A percentile compares a stretch with the other conserved stretches of the same genome.
Evolutionary conservation across 2,888 invertebrate species (phyloP).

Genomic region (Drosophila colorata): DNA sequence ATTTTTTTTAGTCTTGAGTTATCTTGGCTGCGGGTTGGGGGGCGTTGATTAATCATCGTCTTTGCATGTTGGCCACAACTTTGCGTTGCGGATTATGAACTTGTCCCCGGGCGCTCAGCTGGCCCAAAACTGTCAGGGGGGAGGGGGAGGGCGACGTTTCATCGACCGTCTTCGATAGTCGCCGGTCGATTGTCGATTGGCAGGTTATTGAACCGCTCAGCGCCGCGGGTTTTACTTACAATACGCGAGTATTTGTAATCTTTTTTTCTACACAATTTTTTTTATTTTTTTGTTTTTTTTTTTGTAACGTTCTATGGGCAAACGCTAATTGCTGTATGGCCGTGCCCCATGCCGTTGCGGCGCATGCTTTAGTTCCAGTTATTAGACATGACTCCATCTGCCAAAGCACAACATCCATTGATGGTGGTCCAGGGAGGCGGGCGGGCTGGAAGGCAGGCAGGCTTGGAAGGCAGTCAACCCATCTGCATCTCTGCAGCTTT

Average conservation of each 20-base stretch:
- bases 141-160: not conserved
- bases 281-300: slow-evolving; percentile 28
- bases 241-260: slow-evolving; percentile 57
- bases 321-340: slow-evolving; percentile 67
- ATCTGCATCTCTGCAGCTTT: slow-evolving; percentile 18
- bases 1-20: slow-evolving; percentile 1
- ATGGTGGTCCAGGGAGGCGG: slow-evolving; percentile 53
- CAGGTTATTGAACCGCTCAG: slow-evolving; percentile 70
- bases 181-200: slow-evolving; percentile 47
- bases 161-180: slow-evolving; percentile 37
- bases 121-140: not conserved
- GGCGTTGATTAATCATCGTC: slow-evolving; percentile 70
- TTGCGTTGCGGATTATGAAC: slow-evolving; percentile 24
- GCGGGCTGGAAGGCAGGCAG: not conserved
- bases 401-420: slow-evolving; percentile 44
- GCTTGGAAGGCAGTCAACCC: not conserved
- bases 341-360: slow-evolving; percentile 37
- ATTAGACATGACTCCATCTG: slow-evolving; percentile 68
- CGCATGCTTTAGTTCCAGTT: slow-evolving; percentile 78
- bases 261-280: slow-evolving; percentile 19
- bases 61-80: slow-evolving; percentile 39
- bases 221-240: slow-evolving; percentile 24
- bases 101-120: slow-evolving; percentile 22
- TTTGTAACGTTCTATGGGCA: slow-evolving; percentile 43
- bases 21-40: slow-evolving; percentile 26